Evolutionary conservation across 2,797 vertebrate species (phyloP).

Genomic region (Apodemus agrarius): DNA sequence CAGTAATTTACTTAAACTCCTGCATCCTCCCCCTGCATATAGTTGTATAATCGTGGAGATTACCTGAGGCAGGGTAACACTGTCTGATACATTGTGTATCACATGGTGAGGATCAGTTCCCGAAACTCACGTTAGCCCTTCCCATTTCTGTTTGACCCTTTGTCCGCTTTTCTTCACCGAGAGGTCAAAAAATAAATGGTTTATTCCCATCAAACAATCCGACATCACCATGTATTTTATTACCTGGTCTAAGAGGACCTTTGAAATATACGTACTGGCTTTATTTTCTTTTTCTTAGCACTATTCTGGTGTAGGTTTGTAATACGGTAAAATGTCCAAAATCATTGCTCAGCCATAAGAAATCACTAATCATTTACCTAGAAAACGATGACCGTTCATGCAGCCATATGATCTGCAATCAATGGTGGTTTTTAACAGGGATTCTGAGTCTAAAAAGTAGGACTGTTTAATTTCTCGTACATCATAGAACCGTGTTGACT

Average conservation of each 20-base stretch:
- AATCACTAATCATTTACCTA: slow-evolving; percentile 12
- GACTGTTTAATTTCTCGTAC: slow-evolving; percentile 49
- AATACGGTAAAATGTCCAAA: background rate
- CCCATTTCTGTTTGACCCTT: background rate
- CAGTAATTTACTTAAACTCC: background rate
- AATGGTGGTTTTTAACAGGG: slow-evolving; percentile 16
- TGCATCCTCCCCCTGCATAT: background rate
- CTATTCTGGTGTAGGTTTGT: slow-evolving; percentile 26
- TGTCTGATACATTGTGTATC: background rate
- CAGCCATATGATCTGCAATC: background rate
- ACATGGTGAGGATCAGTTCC: background rate
- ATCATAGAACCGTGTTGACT: background rate
- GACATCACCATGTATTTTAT: background rate
- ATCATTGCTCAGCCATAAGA: slow-evolving; percentile 32
- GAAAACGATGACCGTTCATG: slow-evolving; percentile 36
- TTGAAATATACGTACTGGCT: slow-evolving; percentile 37
- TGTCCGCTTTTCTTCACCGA: background rate
- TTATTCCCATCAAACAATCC: slow-evolving; percentile 45
- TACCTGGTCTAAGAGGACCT: slow-evolving; percentile 23
- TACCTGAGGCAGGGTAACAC: background rate
- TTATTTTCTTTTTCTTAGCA: slow-evolving; percentile 45
- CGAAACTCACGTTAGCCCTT: background rate
- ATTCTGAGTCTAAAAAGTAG: slow-evolving; percentile 3
- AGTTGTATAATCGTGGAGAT: slow-evolving; percentile 20
- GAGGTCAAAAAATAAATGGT: slow-evolving; percentile 28